Base-by-base conservation (phyloP, 2,888 invertebrate species). In the Augochlorella aurata region DNA sequence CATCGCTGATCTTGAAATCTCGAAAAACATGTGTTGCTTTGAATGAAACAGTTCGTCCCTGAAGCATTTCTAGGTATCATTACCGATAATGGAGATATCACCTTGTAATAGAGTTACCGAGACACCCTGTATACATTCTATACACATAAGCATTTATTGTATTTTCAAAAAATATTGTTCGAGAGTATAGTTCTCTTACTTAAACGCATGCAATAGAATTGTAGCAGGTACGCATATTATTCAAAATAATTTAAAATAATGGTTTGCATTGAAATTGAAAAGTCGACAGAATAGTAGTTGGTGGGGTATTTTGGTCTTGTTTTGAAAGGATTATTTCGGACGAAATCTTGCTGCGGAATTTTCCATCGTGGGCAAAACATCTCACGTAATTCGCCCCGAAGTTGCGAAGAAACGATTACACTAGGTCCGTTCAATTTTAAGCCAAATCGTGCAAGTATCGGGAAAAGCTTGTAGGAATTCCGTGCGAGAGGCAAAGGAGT, bases 331-430 rank as follows among this genome's bases (percentile, higher is more conserved):
- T 61, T 16, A 29, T 29, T 18, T 61, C 29, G 16, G 29, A 61
- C 29, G 61, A 38, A 63, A 79, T 50, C 61, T 44, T 38, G 45
- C 10, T 29, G 16, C 14, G 14, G 16, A 47, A 18, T 18, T 14
- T 47, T 24, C n/a, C n/a, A n/a, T 8, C 9, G 18, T 24, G 9
- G 7, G 16, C 50, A 14, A 68, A 79, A 47, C 50, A 14, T 44
- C 52, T 72, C 79, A 61, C 79, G 79, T 79, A 72, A 67, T 47
- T 45, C 67, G 72, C 14, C 14, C 38, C 4, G 3, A 16, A 79
- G 58, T 80, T 71, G 67, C 67, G 58, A 52, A 73, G 80, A 47
- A 69, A 69, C 68, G 79, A 80, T 80, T 79, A 68, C 73, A 52
- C 52, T 47, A 61, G 21, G 78, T 71, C 61, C 74, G 44, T 61